Base-by-base conservation (phyloP, 2,888 invertebrate genomes). In the Ennomos erosarius region DNA sequence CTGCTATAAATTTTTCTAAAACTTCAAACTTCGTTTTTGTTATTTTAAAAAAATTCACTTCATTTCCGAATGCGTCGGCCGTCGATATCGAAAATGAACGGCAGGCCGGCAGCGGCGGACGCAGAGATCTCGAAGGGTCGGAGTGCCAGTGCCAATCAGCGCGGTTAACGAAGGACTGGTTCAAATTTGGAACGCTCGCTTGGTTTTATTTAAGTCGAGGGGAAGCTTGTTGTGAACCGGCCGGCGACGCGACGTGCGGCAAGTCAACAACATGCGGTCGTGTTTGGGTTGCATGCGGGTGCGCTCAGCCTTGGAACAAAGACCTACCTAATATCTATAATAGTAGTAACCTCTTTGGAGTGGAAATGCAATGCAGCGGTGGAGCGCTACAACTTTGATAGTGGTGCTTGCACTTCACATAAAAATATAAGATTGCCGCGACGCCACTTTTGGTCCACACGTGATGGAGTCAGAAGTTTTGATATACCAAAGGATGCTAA, bases 171-270 rank as follows among this genome's bases (percentile, higher is more conserved):
- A 70, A 68, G 67, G 73, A 84, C 82, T 87, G 84, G 78, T 81
- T 81, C 71, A 75, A 77, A 81, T 69, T 79, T 77, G 61, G 78
- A 78, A 75, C 64, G 79, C 60, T 60, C 71, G 65, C 77, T 80
- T 75, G 71, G 82, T 89, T 90, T 84, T 90, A 88, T 87, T 80
- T 50, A 49, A 67, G 64, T 64, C 67, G 67, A 65, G 69, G 76
- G 73, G 75, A 69, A 76, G 76, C 75, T 44, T 55, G 56, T 42
- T 51, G 36, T 53, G 34, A 36, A 49, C 57, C 51, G 75, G 70
- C 73, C 66, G 77, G 75, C 77, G 72, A 75, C 70, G 65, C 26
- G 26, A 4, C 26, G 26, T 26, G 26, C 26, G 4, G 26, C 26
- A 26, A 26, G 26, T 26, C 26, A 26, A 26, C 26, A 70, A 46